A percentile compares a stretch with the other conserved stretches of the same genome.
Conservation (phyloP, 2,888 invertebrate genomes). For the Ichneumoninae sp. region DNA sequence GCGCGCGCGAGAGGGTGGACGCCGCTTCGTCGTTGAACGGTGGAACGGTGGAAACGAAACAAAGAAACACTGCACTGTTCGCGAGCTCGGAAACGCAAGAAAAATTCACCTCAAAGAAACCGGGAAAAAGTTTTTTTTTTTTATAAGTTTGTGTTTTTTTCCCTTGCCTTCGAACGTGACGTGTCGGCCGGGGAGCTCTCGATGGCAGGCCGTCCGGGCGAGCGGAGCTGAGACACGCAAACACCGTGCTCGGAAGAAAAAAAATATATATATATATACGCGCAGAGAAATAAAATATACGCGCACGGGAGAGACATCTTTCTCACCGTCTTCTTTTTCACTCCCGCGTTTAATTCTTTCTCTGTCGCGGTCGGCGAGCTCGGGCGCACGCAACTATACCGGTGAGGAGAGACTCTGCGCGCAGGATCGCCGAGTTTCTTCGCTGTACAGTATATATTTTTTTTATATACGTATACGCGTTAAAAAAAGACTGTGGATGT, state of each 20-base stretch:
- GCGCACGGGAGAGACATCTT: constrained; percentile 44
- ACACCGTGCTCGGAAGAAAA: neutral
- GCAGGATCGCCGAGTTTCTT: constrained; percentile 41
- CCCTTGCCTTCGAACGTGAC: neutral
- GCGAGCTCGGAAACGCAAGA: neutral
- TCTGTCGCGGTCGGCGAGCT: constrained; percentile 55
- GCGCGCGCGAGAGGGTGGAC: neutral
- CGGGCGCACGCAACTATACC: constrained; percentile 39
- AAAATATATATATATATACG: neutral
- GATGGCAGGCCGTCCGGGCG: constrained; percentile 48
- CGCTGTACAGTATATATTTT: constrained; percentile 9
- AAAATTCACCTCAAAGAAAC: neutral
- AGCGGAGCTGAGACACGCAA: constrained; percentile 22
- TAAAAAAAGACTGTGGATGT: constrained; percentile 10
- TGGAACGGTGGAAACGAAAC: neutral
- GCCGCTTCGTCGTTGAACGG: neutral
- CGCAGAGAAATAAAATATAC: constrained; percentile 34
- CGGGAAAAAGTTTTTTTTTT: neutral
- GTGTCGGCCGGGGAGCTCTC: constrained; percentile 44
- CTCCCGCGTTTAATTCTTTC: constrained; percentile 43
- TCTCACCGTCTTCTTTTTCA: constrained; percentile 42
- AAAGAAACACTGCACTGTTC: neutral
- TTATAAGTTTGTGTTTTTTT: neutral
- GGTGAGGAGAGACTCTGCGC: constrained; percentile 27
- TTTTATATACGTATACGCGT: constrained; percentile 5